Evolutionary conservation across 2,888 invertebrate species (phyloP).

Genomic region (Lasioglossum villosulum): DNA sequence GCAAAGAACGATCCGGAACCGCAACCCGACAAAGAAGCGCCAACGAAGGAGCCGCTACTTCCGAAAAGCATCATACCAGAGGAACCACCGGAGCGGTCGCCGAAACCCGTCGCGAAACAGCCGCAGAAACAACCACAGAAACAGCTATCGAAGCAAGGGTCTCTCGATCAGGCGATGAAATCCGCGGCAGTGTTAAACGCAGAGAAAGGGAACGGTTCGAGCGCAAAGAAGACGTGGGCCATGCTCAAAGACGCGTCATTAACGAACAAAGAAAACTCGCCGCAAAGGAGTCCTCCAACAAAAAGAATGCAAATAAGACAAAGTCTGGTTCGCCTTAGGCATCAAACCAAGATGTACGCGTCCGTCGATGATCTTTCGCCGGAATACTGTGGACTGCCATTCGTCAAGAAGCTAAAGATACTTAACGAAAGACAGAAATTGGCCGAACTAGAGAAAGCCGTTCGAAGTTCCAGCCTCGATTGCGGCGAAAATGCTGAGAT

Average conservation of each 20-base stretch:
- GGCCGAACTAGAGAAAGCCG: conserved; percentile 91
- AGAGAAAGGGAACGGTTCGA: conserved; percentile 77
- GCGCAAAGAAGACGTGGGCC: conserved; percentile 89
- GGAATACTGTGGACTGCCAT: conserved; percentile 93
- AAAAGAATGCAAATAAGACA: conserved; percentile 74
- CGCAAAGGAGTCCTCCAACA: conserved; percentile 74
- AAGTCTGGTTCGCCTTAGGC: conserved; percentile 77
- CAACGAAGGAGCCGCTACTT: conserved; percentile 77
- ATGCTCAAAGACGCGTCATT: conserved; percentile 90
- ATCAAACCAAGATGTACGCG: conserved; percentile 88
- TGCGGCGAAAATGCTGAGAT: conserved; percentile 88
- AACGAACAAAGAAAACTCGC: conserved; percentile 70
- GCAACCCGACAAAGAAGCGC: conserved; percentile 67
- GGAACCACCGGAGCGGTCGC: conserved; percentile 56
- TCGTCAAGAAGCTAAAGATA: conserved; percentile 95
- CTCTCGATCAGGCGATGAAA: conserved; percentile 29
- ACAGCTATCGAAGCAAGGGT: conserved; percentile 22
- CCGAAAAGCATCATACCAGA: conserved; percentile 70
- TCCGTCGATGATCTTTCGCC: conserved; percentile 95
- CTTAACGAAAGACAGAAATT: conserved; percentile 94
- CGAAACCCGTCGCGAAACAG: conserved; percentile 30
- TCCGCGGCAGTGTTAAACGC: conserved; percentile 1
- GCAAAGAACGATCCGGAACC: conserved; percentile 90
- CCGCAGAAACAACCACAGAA: conserved; percentile 54
- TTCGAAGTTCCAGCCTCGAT: conserved; percentile 93